Percentiles rank a stretch among this genome's conserved stretches.
Conservation (phyloP, 92 coral and sea anemone genomes). For the Zoanthus sociatus region DNA sequence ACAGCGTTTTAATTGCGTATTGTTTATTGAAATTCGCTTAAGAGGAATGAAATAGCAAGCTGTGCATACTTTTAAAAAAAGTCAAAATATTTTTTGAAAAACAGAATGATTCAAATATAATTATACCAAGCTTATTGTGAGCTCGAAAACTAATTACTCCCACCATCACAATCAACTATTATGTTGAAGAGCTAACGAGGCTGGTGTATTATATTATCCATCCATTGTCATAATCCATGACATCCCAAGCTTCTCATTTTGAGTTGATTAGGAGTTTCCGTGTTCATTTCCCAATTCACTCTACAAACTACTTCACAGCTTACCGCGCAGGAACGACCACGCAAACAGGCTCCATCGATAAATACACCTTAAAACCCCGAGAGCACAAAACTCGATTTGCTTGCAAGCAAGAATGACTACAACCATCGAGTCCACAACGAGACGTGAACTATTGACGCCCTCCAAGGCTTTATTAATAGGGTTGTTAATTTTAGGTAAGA, state of each 20-base stretch:
- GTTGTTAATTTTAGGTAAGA: constrained; percentile 23
- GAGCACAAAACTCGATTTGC: constrained; percentile 9
- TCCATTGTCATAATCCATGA: background rate
- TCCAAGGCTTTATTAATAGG: constrained; percentile 18
- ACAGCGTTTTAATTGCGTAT: background rate
- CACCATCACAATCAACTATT: constrained; percentile 19
- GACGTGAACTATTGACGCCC: background rate
- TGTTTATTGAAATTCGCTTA: background rate
- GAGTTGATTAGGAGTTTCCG: constrained; percentile 40
- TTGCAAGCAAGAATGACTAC: background rate
- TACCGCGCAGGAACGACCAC: constrained; percentile 15
- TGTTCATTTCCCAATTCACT: constrained; percentile 47
- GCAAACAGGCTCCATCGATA: constrained; percentile 35
- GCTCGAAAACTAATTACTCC: constrained; percentile 3
- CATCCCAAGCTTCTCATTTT: constrained; percentile 26
- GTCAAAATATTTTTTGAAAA: constrained; percentile 13
- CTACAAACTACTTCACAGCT: constrained; percentile 28
- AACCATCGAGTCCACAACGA: constrained; percentile 3
- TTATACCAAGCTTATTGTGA: constrained; percentile 31
- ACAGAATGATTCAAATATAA: constrained; percentile 21
- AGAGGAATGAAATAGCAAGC: background rate
- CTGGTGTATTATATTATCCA: background rate
- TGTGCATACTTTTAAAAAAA: background rate
- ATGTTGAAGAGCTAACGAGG: constrained; percentile 28
- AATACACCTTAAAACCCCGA: background rate